A percentile compares a stretch with the other conserved stretches of the same genome.
phyloP scores from a whole-genome alignment of 2,888 invertebrate species.

The Chamaedrilus cognettii region DNA sequence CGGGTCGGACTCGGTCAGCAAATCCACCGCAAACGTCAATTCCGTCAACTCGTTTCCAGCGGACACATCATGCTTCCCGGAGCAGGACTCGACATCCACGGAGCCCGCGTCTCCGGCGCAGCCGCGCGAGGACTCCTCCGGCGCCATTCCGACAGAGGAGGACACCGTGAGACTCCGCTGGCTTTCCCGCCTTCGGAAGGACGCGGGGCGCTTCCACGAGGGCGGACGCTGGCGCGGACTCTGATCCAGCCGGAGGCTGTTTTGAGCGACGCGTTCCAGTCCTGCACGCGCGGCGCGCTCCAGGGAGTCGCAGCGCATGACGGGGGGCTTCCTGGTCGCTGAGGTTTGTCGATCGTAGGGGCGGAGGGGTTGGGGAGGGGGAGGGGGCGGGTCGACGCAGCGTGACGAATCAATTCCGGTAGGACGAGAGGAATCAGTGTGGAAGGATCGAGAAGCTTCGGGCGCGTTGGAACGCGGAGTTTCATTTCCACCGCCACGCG shows the following conservation, averaged over 20 bases:
- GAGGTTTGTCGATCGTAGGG: background rate
- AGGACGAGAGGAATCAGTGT: background rate
- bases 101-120: conserved; percentile 1
- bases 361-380: background rate
- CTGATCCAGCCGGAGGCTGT: conserved; percentile 13
- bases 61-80: background rate
- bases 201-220: conserved; percentile 11
- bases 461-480: background rate
- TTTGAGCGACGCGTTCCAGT: conserved; percentile 11
- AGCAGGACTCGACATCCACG: background rate
- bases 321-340: background rate
- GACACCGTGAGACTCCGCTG: conserved; percentile 14
- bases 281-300: conserved; percentile 9
- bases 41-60: background rate
- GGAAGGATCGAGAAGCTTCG: background rate
- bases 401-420: background rate
- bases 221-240: background rate
- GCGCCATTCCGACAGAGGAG: background rate
- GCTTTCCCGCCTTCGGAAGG: conserved; percentile 15
- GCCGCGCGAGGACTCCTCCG: background rate
- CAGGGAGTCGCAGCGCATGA: conserved; percentile 13
- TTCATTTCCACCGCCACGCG: background rate
- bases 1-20: conserved; percentile 58
- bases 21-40: conserved; percentile 37
- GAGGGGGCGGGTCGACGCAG: background rate